These are phyloP conservation scores for Ptychodera flava DNA, from an alignment of 35 echinoderm and acorn worm genomes.

Conservation along the genomic window DNA sequence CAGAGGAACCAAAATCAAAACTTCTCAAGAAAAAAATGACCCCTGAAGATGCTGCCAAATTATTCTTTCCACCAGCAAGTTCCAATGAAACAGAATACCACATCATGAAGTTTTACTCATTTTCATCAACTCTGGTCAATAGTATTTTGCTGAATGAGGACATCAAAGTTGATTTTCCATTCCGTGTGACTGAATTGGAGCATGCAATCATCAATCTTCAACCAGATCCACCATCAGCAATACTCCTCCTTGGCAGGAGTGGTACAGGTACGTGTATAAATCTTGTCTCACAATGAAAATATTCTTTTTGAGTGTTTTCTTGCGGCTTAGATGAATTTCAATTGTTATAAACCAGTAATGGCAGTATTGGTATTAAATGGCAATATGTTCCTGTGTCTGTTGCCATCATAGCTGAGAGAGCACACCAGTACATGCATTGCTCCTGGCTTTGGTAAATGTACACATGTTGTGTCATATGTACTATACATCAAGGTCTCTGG, in stretches of 20 bases:
- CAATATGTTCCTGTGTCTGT: no score
- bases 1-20: background rate
- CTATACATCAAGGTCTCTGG: no score
- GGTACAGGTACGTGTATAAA: constrained; percentile 46
- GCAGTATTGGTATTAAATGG: no score
- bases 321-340: no score
- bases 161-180: constrained; percentile 47
- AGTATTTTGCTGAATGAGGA: constrained; percentile 28
- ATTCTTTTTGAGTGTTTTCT: no score
- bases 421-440: no score
- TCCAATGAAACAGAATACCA: constrained; percentile 54
- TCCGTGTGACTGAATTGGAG: constrained; percentile 56
- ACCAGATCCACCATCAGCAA: constrained; percentile 22
- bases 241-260: constrained; percentile 43
- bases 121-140: constrained; percentile 48
- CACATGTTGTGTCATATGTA: no score
- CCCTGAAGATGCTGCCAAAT: background rate
- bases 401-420: no score
- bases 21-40: background rate
- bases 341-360: no score
- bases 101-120: constrained; percentile 60
- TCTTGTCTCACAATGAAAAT: no score
- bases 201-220: constrained; percentile 51
- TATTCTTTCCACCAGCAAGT: constrained; percentile 50
- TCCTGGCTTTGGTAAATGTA: no score